phyloP scores from a whole-genome alignment of 2,113 vertebrate species.

The Phocoena phocoena region DNA sequence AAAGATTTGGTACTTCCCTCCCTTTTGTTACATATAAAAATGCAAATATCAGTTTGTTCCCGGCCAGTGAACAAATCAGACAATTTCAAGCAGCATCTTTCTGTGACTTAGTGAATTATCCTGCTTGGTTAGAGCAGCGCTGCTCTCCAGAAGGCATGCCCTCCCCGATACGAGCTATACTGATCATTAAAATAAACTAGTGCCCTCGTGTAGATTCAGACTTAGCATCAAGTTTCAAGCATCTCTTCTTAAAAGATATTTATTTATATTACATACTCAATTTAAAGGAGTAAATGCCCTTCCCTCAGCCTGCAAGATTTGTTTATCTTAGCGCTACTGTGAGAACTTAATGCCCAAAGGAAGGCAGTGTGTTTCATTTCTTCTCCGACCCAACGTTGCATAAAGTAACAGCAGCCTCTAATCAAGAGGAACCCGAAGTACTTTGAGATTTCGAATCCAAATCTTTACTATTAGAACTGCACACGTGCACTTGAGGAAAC shows the following conservation, averaged over 20 bases:
- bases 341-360: constrained; percentile 60
- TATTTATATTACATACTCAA: constrained; percentile 59
- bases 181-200: background rate
- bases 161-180: background rate
- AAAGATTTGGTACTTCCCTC: constrained; percentile 21
- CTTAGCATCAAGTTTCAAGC: constrained; percentile 58
- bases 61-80: background rate
- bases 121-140: background rate
- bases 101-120: background rate
- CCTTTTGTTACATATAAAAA: constrained; percentile 38
- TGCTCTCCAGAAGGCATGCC: background rate
- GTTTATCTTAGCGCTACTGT: constrained; percentile 72
- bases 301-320: constrained; percentile 43
- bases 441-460: constrained; percentile 59
- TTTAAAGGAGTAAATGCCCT: constrained; percentile 67
- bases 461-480: constrained; percentile 66
- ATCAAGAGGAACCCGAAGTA: constrained; percentile 62
- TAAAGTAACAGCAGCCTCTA: constrained; percentile 65
- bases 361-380: constrained; percentile 51
- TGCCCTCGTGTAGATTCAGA: background rate
- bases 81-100: background rate
- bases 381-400: constrained; percentile 29
- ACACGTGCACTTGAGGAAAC: constrained; percentile 56
- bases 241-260: constrained; percentile 56
- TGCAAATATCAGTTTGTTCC: constrained; percentile 45